Percentiles rank a stretch among this genome's conserved stretches.
phyloP scores from a whole-genome alignment of 1,140 invertebrate genomes.

The Zaprionus davidi region DNA sequence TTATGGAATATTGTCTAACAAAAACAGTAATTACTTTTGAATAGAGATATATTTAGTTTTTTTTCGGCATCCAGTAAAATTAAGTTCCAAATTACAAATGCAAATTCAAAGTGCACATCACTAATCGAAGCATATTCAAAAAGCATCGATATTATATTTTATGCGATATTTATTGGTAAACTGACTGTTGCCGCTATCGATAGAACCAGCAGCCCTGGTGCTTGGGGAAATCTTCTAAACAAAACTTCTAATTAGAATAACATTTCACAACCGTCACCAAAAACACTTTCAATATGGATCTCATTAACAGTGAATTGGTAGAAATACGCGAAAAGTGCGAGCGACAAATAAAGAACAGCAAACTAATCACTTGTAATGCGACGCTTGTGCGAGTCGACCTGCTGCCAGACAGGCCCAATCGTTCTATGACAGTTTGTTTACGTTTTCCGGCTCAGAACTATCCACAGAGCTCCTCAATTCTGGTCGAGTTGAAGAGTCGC shows the following conservation, averaged over 20 bases:
- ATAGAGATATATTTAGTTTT: background rate
- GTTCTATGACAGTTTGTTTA: constrained; percentile 87
- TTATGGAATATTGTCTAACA: background rate
- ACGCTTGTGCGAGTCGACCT: constrained; percentile 87
- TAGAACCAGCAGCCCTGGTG: background rate
- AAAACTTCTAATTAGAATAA: constrained; percentile 38
- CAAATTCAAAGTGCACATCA: background rate
- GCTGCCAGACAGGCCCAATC: constrained; percentile 85
- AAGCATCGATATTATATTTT: background rate
- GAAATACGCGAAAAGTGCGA: constrained; percentile 88
- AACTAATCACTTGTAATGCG: constrained; percentile 88
- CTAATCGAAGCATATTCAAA: background rate
- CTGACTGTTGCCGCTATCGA: background rate
- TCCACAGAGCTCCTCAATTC: constrained; percentile 86
- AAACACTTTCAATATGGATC: constrained; percentile 85
- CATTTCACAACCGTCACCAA: background rate
- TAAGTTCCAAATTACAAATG: background rate
- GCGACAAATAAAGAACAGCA: constrained; percentile 86
- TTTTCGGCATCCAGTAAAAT: background rate
- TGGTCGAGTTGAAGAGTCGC: constrained; percentile 91
- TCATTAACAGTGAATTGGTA: constrained; percentile 87
- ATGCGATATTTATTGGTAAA: background rate
- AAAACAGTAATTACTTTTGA: background rate
- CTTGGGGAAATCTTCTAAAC: constrained; percentile 25
- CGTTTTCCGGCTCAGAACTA: constrained; percentile 86